phyloP scores from a whole-genome alignment of 2,888 invertebrate species.

The Phalangium opilio region DNA sequence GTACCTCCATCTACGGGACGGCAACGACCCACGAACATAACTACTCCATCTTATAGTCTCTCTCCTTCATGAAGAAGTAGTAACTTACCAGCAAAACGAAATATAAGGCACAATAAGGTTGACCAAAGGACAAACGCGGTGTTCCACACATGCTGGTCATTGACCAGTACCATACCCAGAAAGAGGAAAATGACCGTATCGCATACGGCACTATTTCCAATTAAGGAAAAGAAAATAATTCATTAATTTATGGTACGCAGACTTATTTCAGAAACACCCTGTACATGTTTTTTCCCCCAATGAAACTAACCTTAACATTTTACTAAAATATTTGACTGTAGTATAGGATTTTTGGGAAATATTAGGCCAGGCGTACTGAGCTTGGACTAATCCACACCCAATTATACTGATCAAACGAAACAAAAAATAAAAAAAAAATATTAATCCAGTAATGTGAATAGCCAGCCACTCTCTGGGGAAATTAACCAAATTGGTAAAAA shows the following conservation, averaged over 20 bases:
- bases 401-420: conserved; percentile 39
- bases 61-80: conserved; percentile 1
- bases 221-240: neutral
- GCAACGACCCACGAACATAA: too few species aligned
- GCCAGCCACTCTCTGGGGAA: neutral
- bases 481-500: neutral
- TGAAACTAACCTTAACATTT: conserved; percentile 34
- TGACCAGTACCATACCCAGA: conserved; percentile 38
- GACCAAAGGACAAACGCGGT: conserved; percentile 36
- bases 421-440: conserved; percentile 11
- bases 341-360: conserved; percentile 38
- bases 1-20: too few species aligned
- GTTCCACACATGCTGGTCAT: conserved; percentile 34
- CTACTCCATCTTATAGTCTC: too few species aligned
- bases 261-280: too few species aligned
- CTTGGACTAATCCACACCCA: conserved; percentile 39
- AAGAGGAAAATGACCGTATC: conserved; percentile 43
- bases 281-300: too few species aligned
- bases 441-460: neutral
- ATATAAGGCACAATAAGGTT: conserved; percentile 32
- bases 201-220: conserved; percentile 32
- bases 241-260: too few species aligned
- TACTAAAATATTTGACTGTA: conserved; percentile 39
- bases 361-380: conserved; percentile 40
- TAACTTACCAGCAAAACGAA: conserved; percentile 33